Conservation (phyloP, 2,888 invertebrate genomes). For the Yponomeuta malinellus region DNA sequence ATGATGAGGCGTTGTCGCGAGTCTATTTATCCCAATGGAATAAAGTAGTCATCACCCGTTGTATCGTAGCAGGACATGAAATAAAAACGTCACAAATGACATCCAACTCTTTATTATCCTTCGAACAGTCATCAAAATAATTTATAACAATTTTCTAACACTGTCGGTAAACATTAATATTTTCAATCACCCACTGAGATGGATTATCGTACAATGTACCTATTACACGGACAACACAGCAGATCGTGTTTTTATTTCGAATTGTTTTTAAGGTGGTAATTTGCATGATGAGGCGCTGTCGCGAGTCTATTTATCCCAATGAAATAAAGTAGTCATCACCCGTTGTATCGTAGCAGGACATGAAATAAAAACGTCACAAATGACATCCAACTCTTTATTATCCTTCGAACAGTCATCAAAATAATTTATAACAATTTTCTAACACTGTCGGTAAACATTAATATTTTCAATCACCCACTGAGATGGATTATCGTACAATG, state of each 20-base stretch:
- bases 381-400: constrained; percentile 78
- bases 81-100: constrained; percentile 40
- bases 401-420: constrained; percentile 78
- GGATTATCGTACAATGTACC: constrained; percentile 55
- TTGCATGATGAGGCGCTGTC: too few relatives aligned
- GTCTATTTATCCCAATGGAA: too few relatives aligned
- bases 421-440: constrained; percentile 78
- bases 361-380: constrained; percentile 20
- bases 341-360: background rate
- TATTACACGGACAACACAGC: constrained; percentile 55
- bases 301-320: too few relatives aligned
- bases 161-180: constrained; percentile 73
- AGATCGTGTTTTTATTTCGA: too few relatives aligned
- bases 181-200: constrained; percentile 72
- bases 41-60: too few relatives aligned
- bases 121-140: constrained; percentile 78
- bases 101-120: constrained; percentile 78
- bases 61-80: background rate
- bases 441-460: constrained; percentile 75
- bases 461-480: constrained; percentile 70
- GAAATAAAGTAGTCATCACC: too few relatives aligned
- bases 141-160: constrained; percentile 78
- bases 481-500: constrained; percentile 64
- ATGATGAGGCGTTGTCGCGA: too few relatives aligned
- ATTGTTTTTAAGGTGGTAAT: too few relatives aligned